Conservation (phyloP, 23 tunicate genomes). For the Trididemnum clinides region DNA sequence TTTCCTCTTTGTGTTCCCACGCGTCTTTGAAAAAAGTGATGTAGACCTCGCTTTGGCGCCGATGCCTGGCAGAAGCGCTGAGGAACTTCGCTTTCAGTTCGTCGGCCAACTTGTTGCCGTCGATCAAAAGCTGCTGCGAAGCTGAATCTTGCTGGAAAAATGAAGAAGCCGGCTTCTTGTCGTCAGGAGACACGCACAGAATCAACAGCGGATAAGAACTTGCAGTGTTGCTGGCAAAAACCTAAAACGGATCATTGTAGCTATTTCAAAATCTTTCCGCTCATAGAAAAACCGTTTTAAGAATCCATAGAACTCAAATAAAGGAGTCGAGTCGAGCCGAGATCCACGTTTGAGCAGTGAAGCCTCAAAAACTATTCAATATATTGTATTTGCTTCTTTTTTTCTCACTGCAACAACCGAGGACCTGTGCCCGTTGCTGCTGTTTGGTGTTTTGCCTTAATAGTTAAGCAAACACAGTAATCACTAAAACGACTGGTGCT, state of each 20-base stretch:
- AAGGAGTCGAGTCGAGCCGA: no score
- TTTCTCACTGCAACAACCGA: no score
- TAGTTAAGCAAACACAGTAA: no score
- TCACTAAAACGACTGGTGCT: no score
- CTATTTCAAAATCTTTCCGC: no score
- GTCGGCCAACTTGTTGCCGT: conserved; percentile 86
- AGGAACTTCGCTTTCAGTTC: conserved; percentile 67
- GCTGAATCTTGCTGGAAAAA: conserved; percentile 72
- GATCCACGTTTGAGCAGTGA: no score
- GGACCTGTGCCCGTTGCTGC: no score
- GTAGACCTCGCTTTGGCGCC: conserved; percentile 76
- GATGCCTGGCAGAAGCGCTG: conserved; percentile 71
- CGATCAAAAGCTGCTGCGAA: conserved; percentile 55
- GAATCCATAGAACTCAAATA: no score
- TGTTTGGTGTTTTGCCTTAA: no score
- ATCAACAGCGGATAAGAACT: conserved; percentile 79
- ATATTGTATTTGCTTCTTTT: no score
- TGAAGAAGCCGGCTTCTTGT: conserved; percentile 52
- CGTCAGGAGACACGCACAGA: conserved; percentile 75
- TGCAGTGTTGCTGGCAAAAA: conserved; percentile 82
- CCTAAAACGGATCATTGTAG: conserved; percentile 67
- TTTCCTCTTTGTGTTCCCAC: conserved; percentile 85
- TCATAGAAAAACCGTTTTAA: no score
- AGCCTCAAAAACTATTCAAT: no score
- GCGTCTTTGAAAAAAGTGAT: conserved; percentile 91